phyloP scores from a whole-genome alignment of 2,113 vertebrate genomes.

The Seriola quinqueradiata region DNA sequence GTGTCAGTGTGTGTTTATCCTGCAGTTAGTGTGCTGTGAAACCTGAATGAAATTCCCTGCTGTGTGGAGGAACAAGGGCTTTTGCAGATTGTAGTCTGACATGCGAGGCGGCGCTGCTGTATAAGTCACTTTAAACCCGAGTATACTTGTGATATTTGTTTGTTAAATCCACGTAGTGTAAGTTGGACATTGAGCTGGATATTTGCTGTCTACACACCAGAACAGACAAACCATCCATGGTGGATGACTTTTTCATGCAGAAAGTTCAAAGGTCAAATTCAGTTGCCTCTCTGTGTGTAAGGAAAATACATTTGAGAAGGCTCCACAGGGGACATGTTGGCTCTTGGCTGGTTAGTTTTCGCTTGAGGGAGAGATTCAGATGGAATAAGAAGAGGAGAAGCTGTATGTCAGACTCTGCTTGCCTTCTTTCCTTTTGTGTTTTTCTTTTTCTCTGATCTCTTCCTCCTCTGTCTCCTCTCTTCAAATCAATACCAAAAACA shows the following conservation, averaged over 20 bases:
- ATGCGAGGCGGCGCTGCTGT: not conserved
- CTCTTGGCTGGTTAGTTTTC: not conserved
- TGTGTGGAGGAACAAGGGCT: slow-evolving; percentile 8
- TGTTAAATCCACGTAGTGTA: too few relatives aligned
- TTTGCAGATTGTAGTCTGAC: slow-evolving; percentile 13
- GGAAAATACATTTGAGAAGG: not conserved
- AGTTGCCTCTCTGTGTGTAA: not conserved
- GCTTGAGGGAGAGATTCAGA: not conserved
- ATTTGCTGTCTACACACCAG: slow-evolving; percentile 9
- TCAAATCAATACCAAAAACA: slow-evolving; percentile 19
- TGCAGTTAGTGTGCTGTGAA: slow-evolving; percentile 44
- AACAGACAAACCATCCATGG: slow-evolving; percentile 4
- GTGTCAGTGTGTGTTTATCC: slow-evolving; percentile 51
- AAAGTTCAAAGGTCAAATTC: slow-evolving; percentile 5
- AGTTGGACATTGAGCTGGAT: too few relatives aligned
- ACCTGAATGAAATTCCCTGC: slow-evolving; percentile 23
- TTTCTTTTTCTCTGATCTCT: not conserved
- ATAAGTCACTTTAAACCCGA: not conserved
- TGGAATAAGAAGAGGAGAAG: not conserved
- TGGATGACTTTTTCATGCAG: not conserved
- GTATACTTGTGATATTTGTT: too few relatives aligned
- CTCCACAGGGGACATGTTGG: not conserved
- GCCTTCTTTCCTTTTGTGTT: not conserved
- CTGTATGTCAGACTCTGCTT: not conserved
- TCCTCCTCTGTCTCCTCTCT: not conserved